Conservation (phyloP, 2,797 vertebrate genomes). For the Margarornis squamiger region DNA sequence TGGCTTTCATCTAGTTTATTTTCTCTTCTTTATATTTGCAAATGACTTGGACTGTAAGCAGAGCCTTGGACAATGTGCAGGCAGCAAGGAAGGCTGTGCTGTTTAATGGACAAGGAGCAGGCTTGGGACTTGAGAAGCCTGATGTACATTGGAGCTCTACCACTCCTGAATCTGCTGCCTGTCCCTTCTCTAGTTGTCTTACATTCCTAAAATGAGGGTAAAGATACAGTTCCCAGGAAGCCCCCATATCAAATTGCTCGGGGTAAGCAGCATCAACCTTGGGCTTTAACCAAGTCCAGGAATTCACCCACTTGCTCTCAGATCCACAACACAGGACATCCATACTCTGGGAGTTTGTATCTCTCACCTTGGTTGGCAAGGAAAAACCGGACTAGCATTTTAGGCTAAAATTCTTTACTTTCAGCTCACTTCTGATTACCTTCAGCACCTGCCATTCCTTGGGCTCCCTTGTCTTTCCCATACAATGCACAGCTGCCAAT, state of each 20-base stretch:
- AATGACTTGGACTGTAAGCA: not conserved
- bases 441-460: not conserved
- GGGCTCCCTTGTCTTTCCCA: not conserved
- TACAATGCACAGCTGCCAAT: not conserved
- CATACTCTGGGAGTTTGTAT: not conserved
- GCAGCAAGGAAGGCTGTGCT: not conserved
- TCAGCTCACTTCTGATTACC: not conserved
- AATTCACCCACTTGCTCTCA: not conserved
- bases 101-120: not conserved
- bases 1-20: not conserved
- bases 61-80: not conserved
- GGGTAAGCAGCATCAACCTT: not conserved
- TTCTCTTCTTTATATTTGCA: not conserved
- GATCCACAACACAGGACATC: not conserved
- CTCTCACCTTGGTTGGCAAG: not conserved
- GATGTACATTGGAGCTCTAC: not conserved
- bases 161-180: not conserved
- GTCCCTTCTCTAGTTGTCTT: not conserved
- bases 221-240: not conserved
- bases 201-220: not conserved
- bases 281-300: not conserved
- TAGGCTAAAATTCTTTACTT: not conserved
- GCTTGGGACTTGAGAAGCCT: not conserved
- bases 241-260: accelerated
- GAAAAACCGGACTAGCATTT: not conserved